These are phyloP conservation scores for Drosophila setosimentum DNA, from an alignment of 2,888 invertebrate species.

Conservation along the genomic window DNA sequence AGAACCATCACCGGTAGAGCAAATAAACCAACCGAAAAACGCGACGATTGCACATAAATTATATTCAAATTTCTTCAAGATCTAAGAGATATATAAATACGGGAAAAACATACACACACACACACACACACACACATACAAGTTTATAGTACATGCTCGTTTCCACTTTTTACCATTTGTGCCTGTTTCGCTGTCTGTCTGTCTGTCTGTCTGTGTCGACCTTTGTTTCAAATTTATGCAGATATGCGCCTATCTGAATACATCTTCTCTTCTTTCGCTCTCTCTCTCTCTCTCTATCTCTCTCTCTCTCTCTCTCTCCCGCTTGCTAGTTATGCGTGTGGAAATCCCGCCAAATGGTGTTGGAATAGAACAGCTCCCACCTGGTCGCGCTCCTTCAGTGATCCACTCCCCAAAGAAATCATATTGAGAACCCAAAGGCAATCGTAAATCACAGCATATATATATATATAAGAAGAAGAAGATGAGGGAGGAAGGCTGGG, in stretches of 20 bases:
- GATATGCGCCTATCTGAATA: slow-evolving; percentile 60
- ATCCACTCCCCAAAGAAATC: slow-evolving; percentile 16
- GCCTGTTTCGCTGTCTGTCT: slow-evolving; percentile 12
- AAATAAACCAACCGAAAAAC: slow-evolving; percentile 77
- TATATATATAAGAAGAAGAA: neutral
- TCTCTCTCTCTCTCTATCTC: neutral
- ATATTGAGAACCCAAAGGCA: slow-evolving; percentile 20
- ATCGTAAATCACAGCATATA: slow-evolving; percentile 19
- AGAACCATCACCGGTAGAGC: slow-evolving; percentile 28
- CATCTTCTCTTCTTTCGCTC: slow-evolving; percentile 9
- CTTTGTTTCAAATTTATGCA: slow-evolving; percentile 69
- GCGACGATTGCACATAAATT: slow-evolving; percentile 82
- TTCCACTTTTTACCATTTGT: slow-evolving; percentile 59
- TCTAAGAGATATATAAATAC: slow-evolving; percentile 79
- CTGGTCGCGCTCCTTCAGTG: slow-evolving; percentile 44
- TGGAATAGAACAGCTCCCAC: slow-evolving; percentile 30
- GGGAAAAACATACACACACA: slow-evolving; percentile 58
- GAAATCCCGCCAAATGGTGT: slow-evolving; percentile 46
- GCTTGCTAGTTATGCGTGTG: slow-evolving; percentile 15
- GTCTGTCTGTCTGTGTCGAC: slow-evolving; percentile 20
- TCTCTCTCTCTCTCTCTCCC: neutral
- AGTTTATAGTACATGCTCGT: slow-evolving; percentile 54
- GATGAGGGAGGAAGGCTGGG: neutral
- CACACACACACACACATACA: slow-evolving; percentile 7
- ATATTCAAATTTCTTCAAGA: slow-evolving; percentile 81